These are phyloP conservation scores for Penaeus chinensis DNA, from an alignment of 1,140 invertebrate species.

Conservation along the genomic window DNA sequence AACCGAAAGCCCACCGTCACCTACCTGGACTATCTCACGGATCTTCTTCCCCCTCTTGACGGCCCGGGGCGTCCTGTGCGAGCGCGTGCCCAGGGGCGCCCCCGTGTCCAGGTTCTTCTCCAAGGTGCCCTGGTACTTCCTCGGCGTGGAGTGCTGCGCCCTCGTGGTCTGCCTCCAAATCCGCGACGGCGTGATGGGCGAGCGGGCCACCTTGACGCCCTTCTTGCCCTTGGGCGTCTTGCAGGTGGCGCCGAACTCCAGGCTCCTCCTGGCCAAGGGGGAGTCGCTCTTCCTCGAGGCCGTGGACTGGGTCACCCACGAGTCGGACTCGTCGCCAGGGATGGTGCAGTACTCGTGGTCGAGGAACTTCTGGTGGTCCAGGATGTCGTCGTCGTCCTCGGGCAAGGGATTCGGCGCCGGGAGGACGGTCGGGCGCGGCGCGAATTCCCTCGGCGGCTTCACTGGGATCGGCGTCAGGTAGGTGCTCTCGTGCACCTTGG, in stretches of 20 bases:
- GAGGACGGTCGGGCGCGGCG: conserved; percentile 6
- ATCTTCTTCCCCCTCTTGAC: conserved; percentile 47
- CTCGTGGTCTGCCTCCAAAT: conserved; percentile 52
- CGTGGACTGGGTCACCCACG: conserved; percentile 62
- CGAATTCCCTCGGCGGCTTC: conserved; percentile 17
- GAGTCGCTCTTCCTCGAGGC: conserved; percentile 50
- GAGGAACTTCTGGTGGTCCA: conserved; percentile 57
- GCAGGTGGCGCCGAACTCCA: conserved; percentile 30
- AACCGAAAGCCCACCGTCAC: no score
- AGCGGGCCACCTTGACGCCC: not conserved
- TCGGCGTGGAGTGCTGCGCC: conserved; percentile 50
- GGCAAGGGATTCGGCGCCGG: not conserved
- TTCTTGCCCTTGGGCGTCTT: not conserved
- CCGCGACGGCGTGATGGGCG: conserved; percentile 43
- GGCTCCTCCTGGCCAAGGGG: conserved; percentile 52
- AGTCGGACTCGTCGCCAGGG: conserved; percentile 62
- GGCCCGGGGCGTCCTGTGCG: conserved; percentile 43
- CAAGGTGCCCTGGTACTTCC: conserved; percentile 51
- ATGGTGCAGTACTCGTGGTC: conserved; percentile 64
- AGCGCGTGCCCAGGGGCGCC: conserved; percentile 30
- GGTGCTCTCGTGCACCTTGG: not conserved
- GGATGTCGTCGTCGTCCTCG: conserved; percentile 45
- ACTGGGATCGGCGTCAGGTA: conserved; percentile 50
- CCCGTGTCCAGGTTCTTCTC: conserved; percentile 49
- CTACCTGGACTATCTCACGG: not conserved